Evolutionary conservation across 2,113 vertebrate genomes (phyloP).

Genomic region (Geococcyx californianus): DNA sequence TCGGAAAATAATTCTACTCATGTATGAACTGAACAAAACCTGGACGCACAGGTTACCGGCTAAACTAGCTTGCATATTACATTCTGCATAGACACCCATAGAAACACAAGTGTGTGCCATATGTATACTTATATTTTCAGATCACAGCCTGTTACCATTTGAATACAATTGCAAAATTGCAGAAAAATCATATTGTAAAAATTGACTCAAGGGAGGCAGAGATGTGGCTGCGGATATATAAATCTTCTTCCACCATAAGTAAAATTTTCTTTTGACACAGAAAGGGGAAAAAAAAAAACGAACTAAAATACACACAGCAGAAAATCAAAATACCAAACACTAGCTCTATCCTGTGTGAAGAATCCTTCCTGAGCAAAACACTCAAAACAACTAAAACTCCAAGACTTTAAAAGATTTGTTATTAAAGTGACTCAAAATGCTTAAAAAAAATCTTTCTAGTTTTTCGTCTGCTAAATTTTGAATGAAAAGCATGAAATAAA

Average conservation of each 20-base stretch:
- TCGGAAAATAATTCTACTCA: background rate
- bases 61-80: background rate
- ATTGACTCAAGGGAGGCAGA: background rate
- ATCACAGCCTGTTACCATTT: constrained; percentile 13
- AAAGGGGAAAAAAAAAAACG: no score
- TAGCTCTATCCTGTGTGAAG: background rate
- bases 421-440: background rate
- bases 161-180: constrained; percentile 7
- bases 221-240: background rate
- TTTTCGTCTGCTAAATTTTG: background rate
- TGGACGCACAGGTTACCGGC: background rate
- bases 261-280: background rate
- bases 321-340: background rate
- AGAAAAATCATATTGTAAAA: background rate
- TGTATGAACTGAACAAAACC: background rate
- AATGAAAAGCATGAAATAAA: background rate
- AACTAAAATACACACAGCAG: no score
- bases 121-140: background rate
- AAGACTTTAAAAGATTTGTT: background rate
- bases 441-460: background rate
- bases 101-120: constrained; percentile 3
- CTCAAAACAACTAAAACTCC: background rate
- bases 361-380: background rate
- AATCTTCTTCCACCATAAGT: background rate
- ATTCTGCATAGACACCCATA: background rate